Evolutionary conservation across 2,888 invertebrate genomes (phyloP).

Genomic region (Aphidius colemani): DNA sequence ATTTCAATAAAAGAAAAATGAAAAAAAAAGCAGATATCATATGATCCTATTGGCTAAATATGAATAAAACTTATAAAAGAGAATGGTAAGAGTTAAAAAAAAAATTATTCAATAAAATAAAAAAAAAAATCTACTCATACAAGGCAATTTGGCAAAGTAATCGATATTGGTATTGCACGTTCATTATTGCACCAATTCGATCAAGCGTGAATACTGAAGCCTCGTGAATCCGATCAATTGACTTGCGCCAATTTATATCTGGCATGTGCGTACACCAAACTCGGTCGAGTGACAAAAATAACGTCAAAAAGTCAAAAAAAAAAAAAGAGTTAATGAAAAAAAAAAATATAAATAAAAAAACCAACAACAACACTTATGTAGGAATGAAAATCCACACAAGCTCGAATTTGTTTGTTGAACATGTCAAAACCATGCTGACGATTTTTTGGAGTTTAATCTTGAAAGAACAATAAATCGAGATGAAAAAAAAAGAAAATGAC

Average conservation of each 20-base stretch:
- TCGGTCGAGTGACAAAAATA: background rate
- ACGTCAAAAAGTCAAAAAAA: background rate
- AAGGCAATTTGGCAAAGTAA: conserved; percentile 13
- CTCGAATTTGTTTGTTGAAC: background rate
- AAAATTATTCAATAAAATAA: conserved; percentile 1
- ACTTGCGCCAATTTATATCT: conserved; percentile 12
- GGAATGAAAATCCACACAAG: background rate
- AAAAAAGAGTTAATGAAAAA: background rate
- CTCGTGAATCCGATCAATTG: conserved; percentile 12
- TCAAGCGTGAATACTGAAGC: conserved; percentile 15
- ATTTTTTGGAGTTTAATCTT: no score
- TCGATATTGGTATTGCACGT: conserved; percentile 17
- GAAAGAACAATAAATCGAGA: conserved; percentile 4
- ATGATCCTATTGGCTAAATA: background rate
- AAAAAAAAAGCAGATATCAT: no score
- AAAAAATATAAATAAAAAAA: background rate
- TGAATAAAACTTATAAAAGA: background rate
- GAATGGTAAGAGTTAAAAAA: background rate
- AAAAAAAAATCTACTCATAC: conserved; percentile 6
- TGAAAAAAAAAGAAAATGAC: background rate
- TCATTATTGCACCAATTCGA: conserved; percentile 17
- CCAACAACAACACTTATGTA: background rate
- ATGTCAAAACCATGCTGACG: background rate
- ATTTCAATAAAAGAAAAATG: no score
- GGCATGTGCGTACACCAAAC: conserved; percentile 2